Base-by-base conservation (phyloP, 1,140 invertebrate genomes). In the Phenacoccus solenopsis region DNA sequence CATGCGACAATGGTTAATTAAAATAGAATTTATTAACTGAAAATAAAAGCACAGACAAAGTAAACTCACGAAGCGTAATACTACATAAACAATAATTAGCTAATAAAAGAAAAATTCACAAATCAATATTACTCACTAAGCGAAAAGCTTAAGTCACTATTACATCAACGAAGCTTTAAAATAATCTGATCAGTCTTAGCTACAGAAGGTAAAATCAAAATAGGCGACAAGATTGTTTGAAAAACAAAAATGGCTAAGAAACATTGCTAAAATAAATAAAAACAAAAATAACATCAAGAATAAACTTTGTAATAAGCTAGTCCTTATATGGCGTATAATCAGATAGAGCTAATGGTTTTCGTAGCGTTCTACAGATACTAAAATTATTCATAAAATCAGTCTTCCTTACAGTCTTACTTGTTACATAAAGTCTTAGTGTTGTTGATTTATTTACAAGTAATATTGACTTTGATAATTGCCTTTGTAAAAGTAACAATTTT, bases 51-150 rank as follows among this genome's bases (percentile, higher is more conserved):
- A 49, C 38, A 32, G 13, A 32, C 5, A 32, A 32, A 32, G 13
- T 5, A 32, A 32, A 49, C 38, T 49, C 38, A 49, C 38, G 3
- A 49, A 49, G 38, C 5, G 3, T 9, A 49, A 16, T n/a, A 49
- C 13, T 16, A 49, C 38, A 5, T 3, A 49, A 49, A 9, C 3
- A 49, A 49, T 16, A 49, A 49, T 49, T 49, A 49, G 38, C 38
- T 49, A 49, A 49, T 16, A 49, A 49, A 49, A 10, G 16, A 5
- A 49, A 49, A 9, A 9, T n/a, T 9, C 38, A 49, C 5, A 49
- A 49, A 49, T 49, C 38, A 49, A 49, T 49, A 49, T 49, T 49
- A 49, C 38, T 49, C 38, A n/a, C n/a, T n/a, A 49, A 49, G 38
- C 38, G 16, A 2, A 49, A 49, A 9, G 13, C 5, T 9, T 49